phyloP scores from a whole-genome alignment of 2,888 invertebrate genomes.

The Cremastinae sp. region DNA sequence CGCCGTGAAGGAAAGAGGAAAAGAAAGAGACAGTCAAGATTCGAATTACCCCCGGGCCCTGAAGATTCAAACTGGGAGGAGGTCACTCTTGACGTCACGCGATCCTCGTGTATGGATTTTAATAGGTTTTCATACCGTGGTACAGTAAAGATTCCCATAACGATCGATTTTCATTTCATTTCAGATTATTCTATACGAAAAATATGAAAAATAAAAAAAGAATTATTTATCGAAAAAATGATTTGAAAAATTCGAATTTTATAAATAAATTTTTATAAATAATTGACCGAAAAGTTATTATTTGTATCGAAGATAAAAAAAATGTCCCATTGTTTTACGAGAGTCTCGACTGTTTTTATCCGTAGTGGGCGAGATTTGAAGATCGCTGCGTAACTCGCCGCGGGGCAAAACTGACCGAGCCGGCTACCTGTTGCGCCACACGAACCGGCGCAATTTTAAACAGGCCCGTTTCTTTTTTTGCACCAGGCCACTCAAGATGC shows the following conservation, averaged over 20 bases:
- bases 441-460: constrained; percentile 38
- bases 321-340: constrained; percentile 4
- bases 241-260: too few species aligned
- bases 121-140: constrained; percentile 16
- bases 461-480: background rate
- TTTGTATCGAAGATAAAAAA: background rate
- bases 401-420: constrained; percentile 41
- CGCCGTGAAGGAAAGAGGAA: constrained; percentile 23
- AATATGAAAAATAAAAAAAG: too few species aligned
- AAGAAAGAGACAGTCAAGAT: background rate
- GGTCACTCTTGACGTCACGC: constrained; percentile 47
- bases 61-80: constrained; percentile 11
- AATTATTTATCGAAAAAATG: too few species aligned
- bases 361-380: constrained; percentile 7
- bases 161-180: too few species aligned
- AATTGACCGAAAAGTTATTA: too few species aligned
- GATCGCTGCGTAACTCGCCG: constrained; percentile 40
- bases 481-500: too few species aligned
- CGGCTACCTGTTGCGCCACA: constrained; percentile 49
- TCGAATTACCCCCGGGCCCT: constrained; percentile 45
- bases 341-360: constrained; percentile 39
- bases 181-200: too few species aligned
- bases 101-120: constrained; percentile 22
- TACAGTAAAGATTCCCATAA: background rate
- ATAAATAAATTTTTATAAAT: too few species aligned